phyloP scores from a whole-genome alignment of 2,888 invertebrate genomes.

The Philonicus albiceps region DNA sequence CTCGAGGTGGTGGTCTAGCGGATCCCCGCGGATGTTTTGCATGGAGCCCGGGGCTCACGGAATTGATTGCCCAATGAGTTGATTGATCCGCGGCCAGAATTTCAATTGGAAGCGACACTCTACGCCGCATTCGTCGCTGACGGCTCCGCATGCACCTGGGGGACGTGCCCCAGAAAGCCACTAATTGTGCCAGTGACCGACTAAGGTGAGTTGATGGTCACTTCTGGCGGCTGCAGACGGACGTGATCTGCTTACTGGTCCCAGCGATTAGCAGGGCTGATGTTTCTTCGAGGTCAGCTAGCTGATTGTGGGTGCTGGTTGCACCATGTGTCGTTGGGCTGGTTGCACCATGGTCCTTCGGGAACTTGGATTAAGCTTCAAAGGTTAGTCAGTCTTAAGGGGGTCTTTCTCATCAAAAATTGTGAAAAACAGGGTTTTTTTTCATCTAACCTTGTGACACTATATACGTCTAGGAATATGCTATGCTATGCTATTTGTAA shows the following conservation, averaged over 20 bases:
- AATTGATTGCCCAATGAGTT: background rate
- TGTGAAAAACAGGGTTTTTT: too few species aligned
- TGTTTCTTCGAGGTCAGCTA: background rate
- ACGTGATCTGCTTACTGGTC: background rate
- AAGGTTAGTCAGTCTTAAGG: too few species aligned
- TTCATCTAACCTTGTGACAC: too few species aligned
- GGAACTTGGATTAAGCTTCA: too few species aligned
- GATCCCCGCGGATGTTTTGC: background rate
- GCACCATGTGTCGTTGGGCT: too few species aligned
- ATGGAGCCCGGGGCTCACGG: background rate
- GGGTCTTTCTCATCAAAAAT: too few species aligned
- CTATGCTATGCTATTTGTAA: too few species aligned
- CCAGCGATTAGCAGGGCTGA: background rate
- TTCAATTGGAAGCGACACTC: background rate
- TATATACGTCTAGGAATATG: too few species aligned
- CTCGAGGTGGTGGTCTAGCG: background rate
- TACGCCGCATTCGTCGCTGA: background rate
- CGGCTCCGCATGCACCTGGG: background rate
- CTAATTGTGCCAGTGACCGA: background rate
- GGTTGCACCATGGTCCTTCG: too few species aligned
- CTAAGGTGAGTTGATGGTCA: background rate
- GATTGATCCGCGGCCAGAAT: background rate
- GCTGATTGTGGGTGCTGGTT: background rate
- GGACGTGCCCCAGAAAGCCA: background rate
- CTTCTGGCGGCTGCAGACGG: background rate